Evolutionary conservation across 1,140 invertebrate species (phyloP).

Genomic region (Heliconius congener): DNA sequence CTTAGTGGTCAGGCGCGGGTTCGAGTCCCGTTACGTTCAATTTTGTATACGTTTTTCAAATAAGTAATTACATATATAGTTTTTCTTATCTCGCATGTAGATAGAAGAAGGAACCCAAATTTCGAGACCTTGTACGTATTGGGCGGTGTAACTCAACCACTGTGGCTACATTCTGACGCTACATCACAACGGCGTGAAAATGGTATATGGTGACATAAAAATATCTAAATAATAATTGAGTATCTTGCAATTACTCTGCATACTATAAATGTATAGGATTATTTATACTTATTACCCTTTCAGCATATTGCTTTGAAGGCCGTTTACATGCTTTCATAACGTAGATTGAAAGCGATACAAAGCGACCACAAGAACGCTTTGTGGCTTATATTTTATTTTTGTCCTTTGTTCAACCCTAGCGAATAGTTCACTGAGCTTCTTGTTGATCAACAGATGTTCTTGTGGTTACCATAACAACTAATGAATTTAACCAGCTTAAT

Average conservation of each 20-base stretch:
- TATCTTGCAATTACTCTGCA: background rate
- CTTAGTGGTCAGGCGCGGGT: no score
- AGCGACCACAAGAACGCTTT: constrained; percentile 71
- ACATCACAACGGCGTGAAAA: no score
- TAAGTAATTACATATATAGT: no score
- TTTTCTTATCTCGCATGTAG: no score
- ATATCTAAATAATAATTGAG: background rate
- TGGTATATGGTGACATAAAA: no score
- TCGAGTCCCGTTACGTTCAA: no score
- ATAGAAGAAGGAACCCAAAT: no score
- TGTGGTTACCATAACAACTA: background rate
- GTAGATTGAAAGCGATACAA: constrained; percentile 73
- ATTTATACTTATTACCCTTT: constrained; percentile 66
- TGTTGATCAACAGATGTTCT: constrained; percentile 35
- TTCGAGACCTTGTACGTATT: no score
- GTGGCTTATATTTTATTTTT: constrained; percentile 64
- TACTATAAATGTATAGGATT: constrained; percentile 18
- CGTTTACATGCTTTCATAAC: constrained; percentile 65
- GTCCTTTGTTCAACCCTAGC: constrained; percentile 50
- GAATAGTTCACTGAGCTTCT: constrained; percentile 45
- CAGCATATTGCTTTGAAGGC: constrained; percentile 67
- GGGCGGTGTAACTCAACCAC: no score
- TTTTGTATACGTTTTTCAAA: no score
- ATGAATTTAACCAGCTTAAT: background rate
- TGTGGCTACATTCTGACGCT: no score